A percentile compares a stretch with the other conserved stretches of the same genome.
Conservation (phyloP, 2,113 vertebrate genomes). For the Lophura nycthemera region DNA sequence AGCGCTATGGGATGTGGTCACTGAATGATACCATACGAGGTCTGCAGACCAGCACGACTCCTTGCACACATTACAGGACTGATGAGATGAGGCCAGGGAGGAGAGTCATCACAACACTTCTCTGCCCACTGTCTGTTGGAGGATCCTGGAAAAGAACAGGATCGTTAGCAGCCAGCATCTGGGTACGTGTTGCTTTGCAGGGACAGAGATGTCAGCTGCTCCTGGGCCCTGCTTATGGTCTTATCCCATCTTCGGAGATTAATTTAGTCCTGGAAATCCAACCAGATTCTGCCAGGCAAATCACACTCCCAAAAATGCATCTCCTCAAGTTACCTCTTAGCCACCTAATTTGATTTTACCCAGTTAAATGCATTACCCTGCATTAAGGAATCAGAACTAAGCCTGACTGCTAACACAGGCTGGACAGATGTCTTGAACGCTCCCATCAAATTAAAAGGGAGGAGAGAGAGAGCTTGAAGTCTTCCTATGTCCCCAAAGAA, state of each 20-base stretch:
- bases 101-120: neutral
- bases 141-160: neutral
- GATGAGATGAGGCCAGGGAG: neutral
- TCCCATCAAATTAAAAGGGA: neutral
- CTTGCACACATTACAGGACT: neutral
- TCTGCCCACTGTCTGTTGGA: neutral
- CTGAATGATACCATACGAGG: rapidly evolving
- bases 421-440: neutral
- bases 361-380: too few species aligned
- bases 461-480: neutral
- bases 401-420: neutral
- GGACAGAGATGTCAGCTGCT: neutral
- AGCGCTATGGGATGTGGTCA: rapidly evolving
- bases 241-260: neutral
- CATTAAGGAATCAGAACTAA: neutral
- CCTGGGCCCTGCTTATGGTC: neutral
- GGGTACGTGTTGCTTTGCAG: neutral
- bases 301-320: neutral
- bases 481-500: neutral
- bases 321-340: neutral
- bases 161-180: neutral
- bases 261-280: neutral
- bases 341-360: neutral
- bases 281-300: neutral
- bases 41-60: rapidly evolving